Conservation (phyloP, 2,797 vertebrate species). For the Ctenopoma kingsleyae region DNA sequence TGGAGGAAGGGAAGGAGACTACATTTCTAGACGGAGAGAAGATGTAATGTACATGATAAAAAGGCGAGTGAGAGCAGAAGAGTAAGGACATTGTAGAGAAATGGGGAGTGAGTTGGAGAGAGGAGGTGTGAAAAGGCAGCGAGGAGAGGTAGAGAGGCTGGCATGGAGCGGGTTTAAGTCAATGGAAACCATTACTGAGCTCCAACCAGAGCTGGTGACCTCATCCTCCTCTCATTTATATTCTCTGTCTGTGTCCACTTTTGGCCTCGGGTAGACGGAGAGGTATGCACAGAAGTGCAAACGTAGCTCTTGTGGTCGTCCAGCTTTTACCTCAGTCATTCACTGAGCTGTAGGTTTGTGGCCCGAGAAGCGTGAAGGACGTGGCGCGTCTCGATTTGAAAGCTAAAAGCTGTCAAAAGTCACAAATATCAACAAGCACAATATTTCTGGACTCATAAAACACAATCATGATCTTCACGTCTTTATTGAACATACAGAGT, state of each 20-base stretch:
- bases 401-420: no score
- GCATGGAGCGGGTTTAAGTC: slow-evolving; percentile 45
- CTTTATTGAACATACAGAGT: no score
- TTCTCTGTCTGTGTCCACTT: slow-evolving; percentile 23
- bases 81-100: background rate
- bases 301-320: slow-evolving; percentile 31
- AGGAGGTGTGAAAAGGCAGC: slow-evolving; percentile 36
- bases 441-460: no score
- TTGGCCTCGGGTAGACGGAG: slow-evolving; percentile 20
- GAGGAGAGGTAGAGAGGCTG: slow-evolving; percentile 43
- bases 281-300: slow-evolving; percentile 40
- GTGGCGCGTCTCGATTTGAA: background rate
- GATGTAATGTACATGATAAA: slow-evolving; percentile 15
- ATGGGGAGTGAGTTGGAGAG: slow-evolving; percentile 31
- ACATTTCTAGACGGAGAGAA: slow-evolving; percentile 15
- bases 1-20: slow-evolving; percentile 1
- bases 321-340: slow-evolving; percentile 27
- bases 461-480: no score
- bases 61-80: slow-evolving; percentile 23
- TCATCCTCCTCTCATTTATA: slow-evolving; percentile 52
- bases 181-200: slow-evolving; percentile 71
- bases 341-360: slow-evolving; percentile 28
- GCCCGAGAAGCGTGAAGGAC: slow-evolving; percentile 19
- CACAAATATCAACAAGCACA: no score
- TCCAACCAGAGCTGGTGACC: slow-evolving; percentile 62